A percentile compares a stretch with the other conserved stretches of the same genome.
Conservation (phyloP, 2,113 vertebrate species). For the Rhynchomys soricoides region DNA sequence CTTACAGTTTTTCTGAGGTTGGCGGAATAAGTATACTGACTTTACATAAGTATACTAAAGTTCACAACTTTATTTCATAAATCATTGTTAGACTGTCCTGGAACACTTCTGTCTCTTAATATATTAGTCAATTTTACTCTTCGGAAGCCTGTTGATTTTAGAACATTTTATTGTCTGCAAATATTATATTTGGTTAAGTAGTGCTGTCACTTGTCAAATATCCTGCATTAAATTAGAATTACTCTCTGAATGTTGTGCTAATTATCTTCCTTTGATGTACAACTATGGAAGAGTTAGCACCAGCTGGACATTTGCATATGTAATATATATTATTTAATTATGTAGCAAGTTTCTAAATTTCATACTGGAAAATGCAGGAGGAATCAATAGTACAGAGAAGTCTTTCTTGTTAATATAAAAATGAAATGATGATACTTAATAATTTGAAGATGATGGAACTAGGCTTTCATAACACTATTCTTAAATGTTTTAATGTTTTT, state of each 20-base stretch:
- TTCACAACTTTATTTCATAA: conserved; percentile 65
- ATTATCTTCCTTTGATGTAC: neutral
- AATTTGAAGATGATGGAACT: neutral
- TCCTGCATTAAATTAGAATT: neutral
- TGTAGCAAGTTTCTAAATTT: neutral
- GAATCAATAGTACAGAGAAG: neutral
- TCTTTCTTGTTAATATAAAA: neutral
- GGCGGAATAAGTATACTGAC: conserved; percentile 59
- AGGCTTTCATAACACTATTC: neutral
- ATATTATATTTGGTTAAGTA: conserved; percentile 51
- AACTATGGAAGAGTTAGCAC: neutral
- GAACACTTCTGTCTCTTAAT: conserved; percentile 70
- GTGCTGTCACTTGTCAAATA: neutral
- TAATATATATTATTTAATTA: neutral
- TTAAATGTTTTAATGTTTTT: neutral
- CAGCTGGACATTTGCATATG: neutral
- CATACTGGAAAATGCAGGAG: neutral
- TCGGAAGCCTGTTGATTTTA: neutral
- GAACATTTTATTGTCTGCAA: conserved; percentile 36
- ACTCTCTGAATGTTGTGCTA: neutral
- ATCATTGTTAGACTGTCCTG: conserved; percentile 59
- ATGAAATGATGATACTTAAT: neutral
- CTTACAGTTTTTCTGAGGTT: conserved; percentile 40
- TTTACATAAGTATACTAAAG: no score
- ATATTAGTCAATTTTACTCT: conserved; percentile 56